These are phyloP conservation scores for Asobara japonica DNA, from an alignment of 1,140 invertebrate genomes.

Conservation along the genomic window DNA sequence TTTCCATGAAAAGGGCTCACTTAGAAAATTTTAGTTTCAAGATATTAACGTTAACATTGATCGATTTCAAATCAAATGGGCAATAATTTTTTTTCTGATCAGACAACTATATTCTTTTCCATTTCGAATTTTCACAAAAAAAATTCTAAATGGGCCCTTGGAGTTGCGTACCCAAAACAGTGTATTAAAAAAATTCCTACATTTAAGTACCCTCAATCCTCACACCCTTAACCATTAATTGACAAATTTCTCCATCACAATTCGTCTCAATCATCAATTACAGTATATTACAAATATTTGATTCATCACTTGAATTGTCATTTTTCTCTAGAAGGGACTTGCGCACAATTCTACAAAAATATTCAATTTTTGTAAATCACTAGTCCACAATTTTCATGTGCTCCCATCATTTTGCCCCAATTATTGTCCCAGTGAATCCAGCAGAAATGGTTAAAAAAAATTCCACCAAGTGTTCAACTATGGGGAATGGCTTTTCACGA, in stretches of 20 bases:
- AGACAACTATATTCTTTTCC: too few species aligned
- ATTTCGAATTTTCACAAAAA: too few species aligned
- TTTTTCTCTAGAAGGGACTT: background rate
- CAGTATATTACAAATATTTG: background rate
- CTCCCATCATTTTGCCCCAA: background rate
- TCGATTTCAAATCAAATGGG: too few species aligned
- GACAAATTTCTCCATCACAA: slow-evolving; percentile 12
- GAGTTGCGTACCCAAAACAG: too few species aligned
- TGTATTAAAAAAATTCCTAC: too few species aligned
- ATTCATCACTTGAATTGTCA: slow-evolving; percentile 3
- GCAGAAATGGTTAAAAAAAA: background rate
- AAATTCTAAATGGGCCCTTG: too few species aligned
- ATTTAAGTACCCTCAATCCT: too few species aligned
- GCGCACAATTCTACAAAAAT: slow-evolving; percentile 22
- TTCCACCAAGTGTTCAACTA: background rate
- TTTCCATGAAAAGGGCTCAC: too few species aligned
- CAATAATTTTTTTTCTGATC: too few species aligned
- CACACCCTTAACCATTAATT: background rate
- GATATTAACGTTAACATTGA: too few species aligned
- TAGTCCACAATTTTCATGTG: slow-evolving; percentile 7
- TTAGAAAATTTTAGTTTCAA: too few species aligned
- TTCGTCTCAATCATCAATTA: background rate
- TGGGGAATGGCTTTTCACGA: background rate
- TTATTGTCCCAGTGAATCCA: background rate
- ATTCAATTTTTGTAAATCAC: slow-evolving; percentile 19